These are phyloP conservation scores for Rhopalosiphum padi DNA, from an alignment of 1,140 invertebrate genomes.

Conservation along the genomic window DNA sequence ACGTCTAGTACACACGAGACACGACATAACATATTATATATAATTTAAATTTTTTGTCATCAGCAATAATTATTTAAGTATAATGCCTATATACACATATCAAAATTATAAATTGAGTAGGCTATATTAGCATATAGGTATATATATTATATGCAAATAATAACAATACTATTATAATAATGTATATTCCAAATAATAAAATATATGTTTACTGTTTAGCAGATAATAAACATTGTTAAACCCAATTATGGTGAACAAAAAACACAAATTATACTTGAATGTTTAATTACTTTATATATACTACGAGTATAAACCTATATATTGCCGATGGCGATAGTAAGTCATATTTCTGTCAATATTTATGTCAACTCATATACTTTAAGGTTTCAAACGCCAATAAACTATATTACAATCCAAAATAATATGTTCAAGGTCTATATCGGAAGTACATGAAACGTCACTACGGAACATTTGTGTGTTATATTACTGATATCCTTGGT, in stretches of 20 bases:
- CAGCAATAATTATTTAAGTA: too few relatives aligned
- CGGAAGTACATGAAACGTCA: background rate
- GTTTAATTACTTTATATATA: background rate
- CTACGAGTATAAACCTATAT: background rate
- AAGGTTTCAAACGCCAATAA: background rate
- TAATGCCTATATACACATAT: background rate
- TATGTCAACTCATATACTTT: constrained; percentile 4
- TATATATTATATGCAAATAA: background rate
- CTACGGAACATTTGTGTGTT: background rate
- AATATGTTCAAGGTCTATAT: background rate
- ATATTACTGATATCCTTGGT: constrained; percentile 4
- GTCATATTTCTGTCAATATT: background rate
- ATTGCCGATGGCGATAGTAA: background rate
- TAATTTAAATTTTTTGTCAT: background rate
- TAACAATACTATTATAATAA: background rate
- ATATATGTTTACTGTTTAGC: background rate
- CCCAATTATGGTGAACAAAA: background rate
- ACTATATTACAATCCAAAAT: background rate
- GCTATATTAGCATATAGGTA: background rate
- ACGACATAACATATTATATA: background rate
- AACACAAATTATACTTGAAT: background rate
- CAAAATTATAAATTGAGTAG: background rate
- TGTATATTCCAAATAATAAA: background rate
- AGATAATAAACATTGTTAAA: background rate
- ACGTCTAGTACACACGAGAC: background rate